phyloP scores from a whole-genome alignment of 1,140 invertebrate species.

The Platyura marginata region DNA sequence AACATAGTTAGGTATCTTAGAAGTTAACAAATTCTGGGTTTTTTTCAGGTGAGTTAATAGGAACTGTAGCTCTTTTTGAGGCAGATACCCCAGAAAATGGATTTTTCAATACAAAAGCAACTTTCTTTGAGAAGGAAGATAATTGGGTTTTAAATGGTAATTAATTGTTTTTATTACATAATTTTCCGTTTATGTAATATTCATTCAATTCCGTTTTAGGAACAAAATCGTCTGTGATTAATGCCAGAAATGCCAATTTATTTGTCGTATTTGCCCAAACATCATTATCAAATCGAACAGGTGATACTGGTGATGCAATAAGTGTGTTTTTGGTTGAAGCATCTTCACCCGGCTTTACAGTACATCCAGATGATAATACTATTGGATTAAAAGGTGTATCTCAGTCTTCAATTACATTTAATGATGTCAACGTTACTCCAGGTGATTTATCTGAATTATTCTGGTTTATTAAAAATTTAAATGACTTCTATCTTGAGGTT shows the following conservation, averaged over 20 bases:
- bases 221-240: conserved; percentile 27
- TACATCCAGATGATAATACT: conserved; percentile 46
- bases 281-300: conserved; percentile 10
- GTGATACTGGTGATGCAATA: conserved; percentile 11
- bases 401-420: conserved; percentile 24
- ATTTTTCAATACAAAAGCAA: conserved; percentile 9
- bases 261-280: conserved; percentile 29
- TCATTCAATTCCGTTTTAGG: not conserved
- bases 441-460: conserved; percentile 9
- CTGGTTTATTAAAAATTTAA: not conserved
- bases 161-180: not conserved
- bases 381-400: conserved; percentile 36
- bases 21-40: not conserved
- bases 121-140: not conserved
- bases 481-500: not conserved
- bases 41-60: conserved; percentile 21
- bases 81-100: conserved; percentile 13
- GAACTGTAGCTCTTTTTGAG: conserved; percentile 30
- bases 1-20: too few relatives aligned
- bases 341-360: conserved; percentile 43
- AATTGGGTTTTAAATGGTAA: not conserved
- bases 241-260: conserved; percentile 26
- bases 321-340: conserved; percentile 52
- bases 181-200: not conserved
- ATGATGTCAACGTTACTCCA: conserved; percentile 24